A percentile compares a stretch with the other conserved stretches of the same genome.
phyloP scores from a whole-genome alignment of 2,888 invertebrate species.

The Chymomyza caudatula region DNA sequence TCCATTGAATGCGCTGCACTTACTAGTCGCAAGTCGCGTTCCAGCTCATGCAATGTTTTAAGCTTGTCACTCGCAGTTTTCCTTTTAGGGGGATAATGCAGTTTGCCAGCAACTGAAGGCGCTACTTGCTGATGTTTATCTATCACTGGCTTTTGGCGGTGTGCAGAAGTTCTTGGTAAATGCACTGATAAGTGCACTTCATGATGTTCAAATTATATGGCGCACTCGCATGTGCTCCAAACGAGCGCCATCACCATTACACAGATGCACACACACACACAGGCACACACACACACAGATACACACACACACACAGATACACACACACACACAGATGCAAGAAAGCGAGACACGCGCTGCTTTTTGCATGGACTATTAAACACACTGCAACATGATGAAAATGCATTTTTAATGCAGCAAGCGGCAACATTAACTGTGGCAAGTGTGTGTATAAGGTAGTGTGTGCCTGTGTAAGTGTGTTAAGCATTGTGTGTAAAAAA shows the following conservation, averaged over 20 bases:
- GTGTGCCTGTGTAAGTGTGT: background rate
- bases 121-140: constrained; percentile 52
- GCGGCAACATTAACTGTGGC: background rate
- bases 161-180: constrained; percentile 49
- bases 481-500: background rate
- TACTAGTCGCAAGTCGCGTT: no score
- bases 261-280: constrained; percentile 42
- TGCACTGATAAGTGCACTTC: constrained; percentile 65
- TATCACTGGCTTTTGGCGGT: constrained; percentile 12
- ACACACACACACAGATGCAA: constrained; percentile 3
- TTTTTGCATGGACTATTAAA: constrained; percentile 65
- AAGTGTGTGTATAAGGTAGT: background rate
- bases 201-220: constrained; percentile 70
- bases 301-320: constrained; percentile 1
- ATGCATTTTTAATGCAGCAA: constrained; percentile 66
- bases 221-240: constrained; percentile 39
- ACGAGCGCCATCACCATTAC: constrained; percentile 49
- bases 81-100: constrained; percentile 29
- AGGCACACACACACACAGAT: constrained; percentile 44
- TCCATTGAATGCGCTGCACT: background rate
- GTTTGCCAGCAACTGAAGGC: constrained; percentile 21
- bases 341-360: constrained; percentile 17
- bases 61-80: background rate
- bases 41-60: background rate
- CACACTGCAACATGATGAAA: constrained; percentile 44